A percentile compares a stretch with the other conserved stretches of the same genome.
Evolutionary conservation across 2,888 invertebrate genomes (phyloP).

Genomic region (Kryphioiulus occultus): DNA sequence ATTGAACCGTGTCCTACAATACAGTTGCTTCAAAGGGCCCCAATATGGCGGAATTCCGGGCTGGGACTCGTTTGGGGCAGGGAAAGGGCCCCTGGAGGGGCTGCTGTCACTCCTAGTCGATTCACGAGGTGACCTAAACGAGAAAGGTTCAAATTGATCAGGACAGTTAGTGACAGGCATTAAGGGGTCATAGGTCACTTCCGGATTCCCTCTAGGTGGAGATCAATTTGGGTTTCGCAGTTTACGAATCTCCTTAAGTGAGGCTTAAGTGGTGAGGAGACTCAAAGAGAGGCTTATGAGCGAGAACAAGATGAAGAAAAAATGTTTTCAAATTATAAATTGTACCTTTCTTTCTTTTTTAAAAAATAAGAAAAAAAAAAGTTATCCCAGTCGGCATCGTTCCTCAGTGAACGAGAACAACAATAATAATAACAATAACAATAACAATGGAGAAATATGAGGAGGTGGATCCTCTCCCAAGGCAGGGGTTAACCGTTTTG

Average conservation of each 20-base stretch:
- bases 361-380: too few relatives aligned
- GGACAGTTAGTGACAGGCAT: too few relatives aligned
- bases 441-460: background rate
- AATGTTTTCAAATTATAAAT: background rate
- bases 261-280: background rate
- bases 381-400: background rate
- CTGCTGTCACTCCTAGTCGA: background rate
- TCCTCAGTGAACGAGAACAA: background rate
- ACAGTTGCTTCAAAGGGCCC: conserved; percentile 65
- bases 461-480: background rate
- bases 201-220: background rate
- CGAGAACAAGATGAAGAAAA: too few relatives aligned
- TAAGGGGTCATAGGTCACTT: background rate
- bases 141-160: too few relatives aligned
- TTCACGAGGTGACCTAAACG: background rate
- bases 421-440: background rate
- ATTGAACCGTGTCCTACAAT: conserved; percentile 68
- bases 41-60: conserved; percentile 52
- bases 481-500: background rate
- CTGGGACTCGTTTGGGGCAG: background rate
- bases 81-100: background rate
- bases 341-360: background rate
- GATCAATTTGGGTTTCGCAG: background rate
- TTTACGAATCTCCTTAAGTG: background rate
- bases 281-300: background rate